Conservation (phyloP, 2,113 vertebrate genomes). For the Aphelocoma coerulescens region DNA sequence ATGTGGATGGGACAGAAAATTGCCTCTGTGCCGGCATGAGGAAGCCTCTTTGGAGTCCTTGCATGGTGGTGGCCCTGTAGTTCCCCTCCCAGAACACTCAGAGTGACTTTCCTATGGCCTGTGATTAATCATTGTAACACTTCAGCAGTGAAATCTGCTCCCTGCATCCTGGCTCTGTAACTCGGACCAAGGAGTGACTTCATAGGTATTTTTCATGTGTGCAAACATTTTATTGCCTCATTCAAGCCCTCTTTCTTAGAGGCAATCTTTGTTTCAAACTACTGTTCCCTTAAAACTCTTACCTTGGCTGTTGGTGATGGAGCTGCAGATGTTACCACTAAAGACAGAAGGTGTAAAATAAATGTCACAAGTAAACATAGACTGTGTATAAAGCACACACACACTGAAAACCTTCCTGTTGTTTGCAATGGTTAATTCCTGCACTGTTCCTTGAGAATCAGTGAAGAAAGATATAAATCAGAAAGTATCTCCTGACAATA, state of each 20-base stretch:
- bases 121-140: neutral
- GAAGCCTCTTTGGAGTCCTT: neutral
- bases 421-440: neutral
- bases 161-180: neutral
- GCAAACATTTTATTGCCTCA: neutral
- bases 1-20: neutral
- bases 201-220: neutral
- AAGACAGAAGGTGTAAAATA: neutral
- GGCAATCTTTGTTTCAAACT: neutral
- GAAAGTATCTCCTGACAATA: neutral
- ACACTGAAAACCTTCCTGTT: neutral
- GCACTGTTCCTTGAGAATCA: neutral
- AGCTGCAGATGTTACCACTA: neutral
- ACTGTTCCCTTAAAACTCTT: neutral
- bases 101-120: neutral
- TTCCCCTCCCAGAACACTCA: neutral
- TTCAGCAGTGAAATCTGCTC: neutral
- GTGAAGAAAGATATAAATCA: slow-evolving; percentile 10
- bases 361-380: neutral
- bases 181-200: neutral
- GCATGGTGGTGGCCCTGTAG: neutral
- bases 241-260: neutral
- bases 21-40: accelerated
- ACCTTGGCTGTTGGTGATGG: accelerated
- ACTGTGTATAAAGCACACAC: neutral